Percentiles rank a stretch among this genome's conserved stretches.
Evolutionary conservation across 2,797 vertebrate genomes (phyloP).

Genomic region (Sebastes variabilis): DNA sequence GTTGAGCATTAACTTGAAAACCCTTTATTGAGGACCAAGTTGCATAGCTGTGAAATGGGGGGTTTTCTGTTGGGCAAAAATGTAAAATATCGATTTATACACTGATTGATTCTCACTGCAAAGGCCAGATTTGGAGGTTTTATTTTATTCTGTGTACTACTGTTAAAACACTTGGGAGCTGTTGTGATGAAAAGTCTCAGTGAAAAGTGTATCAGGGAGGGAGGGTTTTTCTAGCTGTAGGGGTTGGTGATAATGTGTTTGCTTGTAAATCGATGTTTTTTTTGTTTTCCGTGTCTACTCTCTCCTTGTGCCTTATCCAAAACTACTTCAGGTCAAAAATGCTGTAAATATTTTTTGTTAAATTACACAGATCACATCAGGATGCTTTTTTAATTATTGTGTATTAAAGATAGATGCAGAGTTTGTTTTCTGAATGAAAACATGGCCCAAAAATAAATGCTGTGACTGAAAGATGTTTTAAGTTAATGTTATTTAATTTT

Average conservation of each 20-base stretch:
- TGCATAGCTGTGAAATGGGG: conserved; percentile 78
- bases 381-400: conserved; percentile 73
- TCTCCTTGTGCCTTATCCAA: conserved; percentile 98
- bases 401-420: conserved; percentile 76
- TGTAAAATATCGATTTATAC: conserved; percentile 76
- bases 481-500: conserved; percentile 88
- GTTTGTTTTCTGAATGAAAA: conserved; percentile 75
- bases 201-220: conserved; percentile 85
- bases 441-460: conserved; percentile 87
- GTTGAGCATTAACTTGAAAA: conserved; percentile 73
- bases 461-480: conserved; percentile 88
- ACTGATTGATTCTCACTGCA: conserved; percentile 76
- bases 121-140: conserved; percentile 74
- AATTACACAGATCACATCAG: conserved; percentile 83
- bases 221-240: conserved; percentile 82
- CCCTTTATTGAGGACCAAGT: conserved; percentile 80
- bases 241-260: conserved; percentile 81
- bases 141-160: conserved; percentile 81
- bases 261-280: conserved; percentile 77
- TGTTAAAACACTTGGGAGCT: conserved; percentile 84
- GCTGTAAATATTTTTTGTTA: conserved; percentile 87
- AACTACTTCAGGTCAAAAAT: conserved; percentile 95
- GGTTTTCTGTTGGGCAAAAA: conserved; percentile 53
- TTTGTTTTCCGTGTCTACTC: conserved; percentile 74
- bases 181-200: conserved; percentile 74